Evolutionary conservation across 2,113 vertebrate species (phyloP).

Genomic region (Miniopterus natalensis): DNA sequence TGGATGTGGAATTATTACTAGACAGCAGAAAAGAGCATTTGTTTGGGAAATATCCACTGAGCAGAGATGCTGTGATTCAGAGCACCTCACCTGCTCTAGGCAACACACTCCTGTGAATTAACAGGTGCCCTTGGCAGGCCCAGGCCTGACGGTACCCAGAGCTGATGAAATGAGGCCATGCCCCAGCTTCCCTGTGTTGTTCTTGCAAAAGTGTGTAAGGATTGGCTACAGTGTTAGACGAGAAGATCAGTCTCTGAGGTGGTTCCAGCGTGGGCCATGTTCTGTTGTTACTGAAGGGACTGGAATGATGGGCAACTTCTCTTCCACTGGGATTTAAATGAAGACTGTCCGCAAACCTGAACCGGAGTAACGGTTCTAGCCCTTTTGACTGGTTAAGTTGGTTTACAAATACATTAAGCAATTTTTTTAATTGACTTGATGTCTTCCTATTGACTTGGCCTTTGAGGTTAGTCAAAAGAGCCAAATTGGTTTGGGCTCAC

Average conservation of each 20-base stretch:
- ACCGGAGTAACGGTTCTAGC: not conserved
- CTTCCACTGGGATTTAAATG: not conserved
- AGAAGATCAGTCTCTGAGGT: not conserved
- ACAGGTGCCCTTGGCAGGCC: not conserved
- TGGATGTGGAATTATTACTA: slow-evolving; percentile 4
- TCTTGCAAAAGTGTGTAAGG: not conserved
- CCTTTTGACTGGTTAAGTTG: slow-evolving; percentile 8
- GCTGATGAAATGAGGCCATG: not conserved
- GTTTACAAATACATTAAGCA: slow-evolving; percentile 34
- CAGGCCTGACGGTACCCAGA: not conserved
- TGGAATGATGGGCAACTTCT: not conserved
- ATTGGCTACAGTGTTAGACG: not conserved
- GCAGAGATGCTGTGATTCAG: slow-evolving; percentile 13
- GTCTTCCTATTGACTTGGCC: slow-evolving; percentile 56
- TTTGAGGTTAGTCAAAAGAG: slow-evolving; percentile 4
- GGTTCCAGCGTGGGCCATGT: not conserved
- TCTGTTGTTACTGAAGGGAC: not conserved
- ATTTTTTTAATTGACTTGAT: slow-evolving; percentile 44
- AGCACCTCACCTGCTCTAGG: not conserved
- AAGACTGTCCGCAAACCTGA: not conserved
- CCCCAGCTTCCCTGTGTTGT: not conserved
- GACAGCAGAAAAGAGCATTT: slow-evolving; percentile 58
- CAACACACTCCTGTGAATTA: not conserved
- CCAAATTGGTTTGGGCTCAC: not conserved
- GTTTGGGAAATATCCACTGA: slow-evolving; percentile 34